Evolutionary conservation across 2,797 vertebrate species (phyloP).

Genomic region (Periparus ater): DNA sequence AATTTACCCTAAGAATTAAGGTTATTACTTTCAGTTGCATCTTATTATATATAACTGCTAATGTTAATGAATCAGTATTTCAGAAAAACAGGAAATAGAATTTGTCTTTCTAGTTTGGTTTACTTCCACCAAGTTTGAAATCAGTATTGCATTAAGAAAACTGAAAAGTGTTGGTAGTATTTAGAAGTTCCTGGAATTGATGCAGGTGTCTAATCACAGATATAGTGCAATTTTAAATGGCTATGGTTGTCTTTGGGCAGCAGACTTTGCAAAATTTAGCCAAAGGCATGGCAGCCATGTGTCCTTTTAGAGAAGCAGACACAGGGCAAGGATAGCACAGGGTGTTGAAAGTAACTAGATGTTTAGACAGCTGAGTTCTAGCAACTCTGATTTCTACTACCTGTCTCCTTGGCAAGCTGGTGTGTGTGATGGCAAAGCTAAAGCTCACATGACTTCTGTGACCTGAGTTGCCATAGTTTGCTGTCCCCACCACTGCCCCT

Average conservation of each 20-base stretch:
- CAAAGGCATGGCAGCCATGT: fast-evolving
- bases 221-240: not conserved
- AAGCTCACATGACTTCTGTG: not conserved
- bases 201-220: not conserved
- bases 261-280: not conserved
- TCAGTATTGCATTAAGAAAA: not conserved
- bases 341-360: not conserved
- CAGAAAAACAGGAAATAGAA: not conserved
- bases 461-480: not conserved
- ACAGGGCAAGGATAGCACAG: not conserved
- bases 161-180: not conserved
- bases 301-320: not conserved
- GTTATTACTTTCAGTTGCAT: not conserved
- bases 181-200: not conserved
- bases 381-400: not conserved
- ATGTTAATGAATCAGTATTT: not conserved
- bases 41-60: not conserved
- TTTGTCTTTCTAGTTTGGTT: not conserved
- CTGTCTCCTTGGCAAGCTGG: not conserved
- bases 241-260: not conserved
- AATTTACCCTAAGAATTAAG: not conserved
- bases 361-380: not conserved
- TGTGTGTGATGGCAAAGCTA: not conserved
- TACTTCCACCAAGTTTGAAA: not conserved
- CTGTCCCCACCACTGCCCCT: not conserved